These are phyloP conservation scores for Psittacula derbiana DNA, from an alignment of 2,797 vertebrate genomes.

Conservation along the genomic window DNA sequence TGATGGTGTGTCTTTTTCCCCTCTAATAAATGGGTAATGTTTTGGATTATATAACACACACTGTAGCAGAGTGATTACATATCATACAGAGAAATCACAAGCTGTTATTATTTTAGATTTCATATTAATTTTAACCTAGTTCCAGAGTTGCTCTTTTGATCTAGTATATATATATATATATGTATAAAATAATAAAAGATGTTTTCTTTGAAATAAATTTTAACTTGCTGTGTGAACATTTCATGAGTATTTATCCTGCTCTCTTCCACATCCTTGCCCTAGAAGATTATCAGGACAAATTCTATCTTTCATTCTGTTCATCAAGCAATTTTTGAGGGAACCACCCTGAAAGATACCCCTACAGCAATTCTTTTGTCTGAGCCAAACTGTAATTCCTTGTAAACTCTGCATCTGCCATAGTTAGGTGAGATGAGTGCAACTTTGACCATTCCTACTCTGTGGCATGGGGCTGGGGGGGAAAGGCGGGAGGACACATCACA, in stretches of 20 bases:
- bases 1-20: background rate
- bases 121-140: background rate
- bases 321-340: background rate
- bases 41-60: background rate
- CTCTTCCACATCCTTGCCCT: background rate
- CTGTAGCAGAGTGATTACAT: background rate
- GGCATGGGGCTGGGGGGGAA: background rate
- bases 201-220: slow-evolving; percentile 1
- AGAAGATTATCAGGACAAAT: background rate
- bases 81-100: background rate
- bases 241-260: background rate
- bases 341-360: background rate
- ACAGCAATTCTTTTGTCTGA: background rate
- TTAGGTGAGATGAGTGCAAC: background rate
- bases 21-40: background rate
- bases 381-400: background rate
- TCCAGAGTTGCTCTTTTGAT: background rate
- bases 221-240: background rate
- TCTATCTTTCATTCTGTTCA: background rate
- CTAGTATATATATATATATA: background rate
- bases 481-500: too few relatives aligned
- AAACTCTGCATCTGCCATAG: background rate
- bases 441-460: background rate
- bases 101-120: slow-evolving; percentile 36
- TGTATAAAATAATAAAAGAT: background rate